phyloP scores from a whole-genome alignment of 2,797 vertebrate species.

The Ctenopoma multispine region DNA sequence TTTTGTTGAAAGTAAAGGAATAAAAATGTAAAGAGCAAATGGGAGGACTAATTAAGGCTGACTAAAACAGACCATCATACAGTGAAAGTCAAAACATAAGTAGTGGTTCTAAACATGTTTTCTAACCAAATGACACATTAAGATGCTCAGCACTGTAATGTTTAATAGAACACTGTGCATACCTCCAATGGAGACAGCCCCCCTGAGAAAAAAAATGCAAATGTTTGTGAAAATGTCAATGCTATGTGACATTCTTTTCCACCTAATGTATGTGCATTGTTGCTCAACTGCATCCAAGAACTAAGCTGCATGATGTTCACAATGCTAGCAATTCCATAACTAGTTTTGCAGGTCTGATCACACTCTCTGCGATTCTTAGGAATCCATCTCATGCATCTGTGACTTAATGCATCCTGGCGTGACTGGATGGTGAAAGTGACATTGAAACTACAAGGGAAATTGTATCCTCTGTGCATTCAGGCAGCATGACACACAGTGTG shows the following conservation, averaged over 20 bases:
- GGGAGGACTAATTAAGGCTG: neutral
- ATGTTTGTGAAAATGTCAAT: no score
- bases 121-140: no score
- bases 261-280: conserved; percentile 1
- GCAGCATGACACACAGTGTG: conserved; percentile 14
- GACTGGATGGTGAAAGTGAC: conserved; percentile 53
- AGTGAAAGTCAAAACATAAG: neutral
- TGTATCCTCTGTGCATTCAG: conserved; percentile 18
- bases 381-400: conserved; percentile 28
- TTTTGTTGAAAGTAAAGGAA: neutral
- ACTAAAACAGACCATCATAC: neutral
- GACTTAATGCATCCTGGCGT: conserved; percentile 43
- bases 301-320: conserved; percentile 39
- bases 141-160: no score
- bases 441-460: conserved; percentile 48
- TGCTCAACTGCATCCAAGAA: conserved; percentile 33
- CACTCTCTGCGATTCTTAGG: conserved; percentile 26
- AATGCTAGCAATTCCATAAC: conserved; percentile 28
- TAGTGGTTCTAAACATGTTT: no score
- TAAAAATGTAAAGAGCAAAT: neutral
- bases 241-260: neutral
- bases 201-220: neutral
- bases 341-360: conserved; percentile 32
- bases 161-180: neutral
- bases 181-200: neutral